A percentile compares a stretch with the other conserved stretches of the same genome.
These are phyloP conservation scores for Plebejus argus DNA, from an alignment of 2,888 invertebrate genomes.

Conservation along the genomic window DNA sequence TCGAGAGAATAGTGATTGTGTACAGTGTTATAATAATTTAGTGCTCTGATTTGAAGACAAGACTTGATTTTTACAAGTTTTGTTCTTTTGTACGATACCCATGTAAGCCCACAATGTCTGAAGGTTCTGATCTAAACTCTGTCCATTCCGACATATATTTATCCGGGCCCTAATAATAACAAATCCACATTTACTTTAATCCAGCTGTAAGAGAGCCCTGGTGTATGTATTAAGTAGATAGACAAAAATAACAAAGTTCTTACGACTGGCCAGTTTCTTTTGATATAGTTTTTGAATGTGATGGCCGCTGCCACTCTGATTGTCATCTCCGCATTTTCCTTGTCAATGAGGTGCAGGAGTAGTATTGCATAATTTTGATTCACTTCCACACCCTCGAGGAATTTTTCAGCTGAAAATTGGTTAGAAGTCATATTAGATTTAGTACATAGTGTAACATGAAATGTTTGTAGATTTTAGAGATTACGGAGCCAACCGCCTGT, in stretches of 20 bases:
- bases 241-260: slow-evolving; percentile 49
- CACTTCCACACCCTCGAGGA: slow-evolving; percentile 92
- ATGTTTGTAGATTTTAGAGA: neutral
- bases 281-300: slow-evolving; percentile 97
- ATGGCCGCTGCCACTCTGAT: slow-evolving; percentile 95
- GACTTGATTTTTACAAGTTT: too few relatives aligned
- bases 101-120: too few relatives aligned
- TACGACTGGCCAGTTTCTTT: slow-evolving; percentile 96
- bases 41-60: too few relatives aligned
- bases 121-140: too few relatives aligned
- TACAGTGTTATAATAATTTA: too few relatives aligned
- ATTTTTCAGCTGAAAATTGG: slow-evolving; percentile 89
- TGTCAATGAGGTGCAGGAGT: slow-evolving; percentile 92
- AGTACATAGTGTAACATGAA: neutral
- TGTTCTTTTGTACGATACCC: too few relatives aligned
- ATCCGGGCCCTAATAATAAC: too few relatives aligned
- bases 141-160: too few relatives aligned
- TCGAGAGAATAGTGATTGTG: too few relatives aligned
- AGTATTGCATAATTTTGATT: slow-evolving; percentile 95
- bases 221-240: neutral
- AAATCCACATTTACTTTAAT: neutral
- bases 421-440: neutral
- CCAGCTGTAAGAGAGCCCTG: neutral
- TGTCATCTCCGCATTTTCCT: slow-evolving; percentile 88
- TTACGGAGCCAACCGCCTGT: neutral